Conservation (phyloP, 2,113 vertebrate species). For the Geococcyx californianus region DNA sequence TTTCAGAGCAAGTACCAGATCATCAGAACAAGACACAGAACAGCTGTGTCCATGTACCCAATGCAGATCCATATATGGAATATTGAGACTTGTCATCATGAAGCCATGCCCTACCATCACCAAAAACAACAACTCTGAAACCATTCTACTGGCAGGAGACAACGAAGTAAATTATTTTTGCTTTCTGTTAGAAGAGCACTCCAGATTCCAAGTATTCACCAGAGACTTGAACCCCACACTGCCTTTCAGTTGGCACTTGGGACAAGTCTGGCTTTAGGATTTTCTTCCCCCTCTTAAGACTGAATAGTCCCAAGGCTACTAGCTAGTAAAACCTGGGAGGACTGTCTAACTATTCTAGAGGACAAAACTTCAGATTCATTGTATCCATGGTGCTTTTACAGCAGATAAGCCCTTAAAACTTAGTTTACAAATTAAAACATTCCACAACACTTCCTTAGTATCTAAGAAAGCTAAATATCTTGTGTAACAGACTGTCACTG, state of each 20-base stretch:
- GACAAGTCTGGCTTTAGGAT: not conserved
- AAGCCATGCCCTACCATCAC: not conserved
- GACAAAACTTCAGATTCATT: not conserved
- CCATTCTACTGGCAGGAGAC: not conserved
- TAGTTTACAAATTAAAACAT: not conserved
- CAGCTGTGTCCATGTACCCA: not conserved
- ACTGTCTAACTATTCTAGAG: not conserved
- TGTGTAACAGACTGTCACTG: conserved; percentile 29
- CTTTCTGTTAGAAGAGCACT: not conserved
- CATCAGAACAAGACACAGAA: not conserved
- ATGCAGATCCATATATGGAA: not conserved
- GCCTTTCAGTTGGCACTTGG: not conserved
- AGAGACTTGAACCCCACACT: accelerated
- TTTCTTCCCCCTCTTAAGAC: too few species aligned
- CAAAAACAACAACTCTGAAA: not conserved
- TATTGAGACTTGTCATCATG: not conserved
- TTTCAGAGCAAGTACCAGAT: not conserved
- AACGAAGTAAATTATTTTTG: not conserved
- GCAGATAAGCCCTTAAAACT: not conserved
- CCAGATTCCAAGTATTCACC: not conserved
- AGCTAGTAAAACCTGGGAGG: not conserved
- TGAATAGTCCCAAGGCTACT: not conserved
- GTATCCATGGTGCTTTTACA: not conserved
- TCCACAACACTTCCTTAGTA: not conserved
- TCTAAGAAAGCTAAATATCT: conserved; percentile 18